A percentile compares a stretch with the other conserved stretches of the same genome.
Conservation (phyloP, 1,140 invertebrate species). For the Hylyphantes graminicola region DNA sequence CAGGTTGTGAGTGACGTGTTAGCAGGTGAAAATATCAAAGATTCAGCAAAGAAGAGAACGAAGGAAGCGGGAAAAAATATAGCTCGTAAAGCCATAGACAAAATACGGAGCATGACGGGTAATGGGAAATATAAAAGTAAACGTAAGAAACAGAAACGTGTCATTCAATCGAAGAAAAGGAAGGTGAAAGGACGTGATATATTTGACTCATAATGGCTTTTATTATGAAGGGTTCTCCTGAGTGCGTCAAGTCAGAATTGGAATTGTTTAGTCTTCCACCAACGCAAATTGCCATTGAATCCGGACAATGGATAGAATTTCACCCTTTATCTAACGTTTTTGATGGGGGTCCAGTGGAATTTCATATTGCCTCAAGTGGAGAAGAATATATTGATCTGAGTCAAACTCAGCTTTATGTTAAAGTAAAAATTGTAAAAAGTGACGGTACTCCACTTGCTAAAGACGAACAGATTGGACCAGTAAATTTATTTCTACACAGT, state of each 20-base stretch:
- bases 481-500: slow-evolving; percentile 20
- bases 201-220: slow-evolving; percentile 30
- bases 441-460: not conserved
- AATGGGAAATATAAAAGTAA: slow-evolving; percentile 43
- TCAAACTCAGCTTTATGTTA: slow-evolving; percentile 13
- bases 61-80: slow-evolving; percentile 17
- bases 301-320: slow-evolving; percentile 30
- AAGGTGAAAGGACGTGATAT: slow-evolving; percentile 16
- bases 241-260: slow-evolving; percentile 50
- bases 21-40: slow-evolving; percentile 5
- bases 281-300: slow-evolving; percentile 28
- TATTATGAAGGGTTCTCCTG: slow-evolving; percentile 20
- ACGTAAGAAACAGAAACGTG: not conserved
- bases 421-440: slow-evolving; percentile 1
- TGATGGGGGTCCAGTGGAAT: slow-evolving; percentile 11
- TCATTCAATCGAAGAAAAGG: slow-evolving; percentile 14
- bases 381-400: slow-evolving; percentile 29
- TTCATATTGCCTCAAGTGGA: slow-evolving; percentile 3
- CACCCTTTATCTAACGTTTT: slow-evolving; percentile 24
- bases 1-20: not conserved
- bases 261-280: slow-evolving; percentile 21
- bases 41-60: not conserved
- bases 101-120: slow-evolving; percentile 2
- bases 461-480: not conserved
- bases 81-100: not conserved